These are phyloP conservation scores for Pharmacophagus antenor DNA, from an alignment of 2,888 invertebrate species.

Conservation along the genomic window DNA sequence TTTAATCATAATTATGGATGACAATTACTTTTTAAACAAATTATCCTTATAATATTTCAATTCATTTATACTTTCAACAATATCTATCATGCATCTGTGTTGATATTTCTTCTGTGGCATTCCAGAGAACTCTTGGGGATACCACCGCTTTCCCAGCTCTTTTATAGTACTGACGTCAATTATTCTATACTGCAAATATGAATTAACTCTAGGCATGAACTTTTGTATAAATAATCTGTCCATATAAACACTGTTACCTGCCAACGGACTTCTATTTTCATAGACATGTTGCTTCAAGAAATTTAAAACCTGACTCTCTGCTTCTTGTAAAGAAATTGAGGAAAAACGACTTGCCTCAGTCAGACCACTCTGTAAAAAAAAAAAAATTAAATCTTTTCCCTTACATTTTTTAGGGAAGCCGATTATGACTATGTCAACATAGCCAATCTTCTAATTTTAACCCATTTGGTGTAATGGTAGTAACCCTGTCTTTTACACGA, in stretches of 20 bases:
- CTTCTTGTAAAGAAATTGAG: conserved; percentile 81
- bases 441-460: too few species aligned
- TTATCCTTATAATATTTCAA: conserved; percentile 87
- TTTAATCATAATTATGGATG: neutral
- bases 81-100: conserved; percentile 91
- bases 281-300: conserved; percentile 84
- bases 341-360: conserved; percentile 87
- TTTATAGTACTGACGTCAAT: conserved; percentile 96
- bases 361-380: conserved; percentile 87
- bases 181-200: conserved; percentile 93
- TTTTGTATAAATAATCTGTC: conserved; percentile 91
- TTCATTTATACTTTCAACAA: conserved; percentile 92
- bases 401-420: too few species aligned
- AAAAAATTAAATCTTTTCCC: too few species aligned
- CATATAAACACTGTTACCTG: conserved; percentile 93
- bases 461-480: too few species aligned
- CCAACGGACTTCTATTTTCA: conserved; percentile 86
- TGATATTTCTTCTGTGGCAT: conserved; percentile 83
- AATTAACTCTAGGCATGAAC: conserved; percentile 89
- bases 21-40: conserved; percentile 76
- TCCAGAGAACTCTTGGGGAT: conserved; percentile 78
- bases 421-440: too few species aligned
- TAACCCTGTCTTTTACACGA: too few species aligned
- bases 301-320: conserved; percentile 85
- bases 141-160: conserved; percentile 91